Evolutionary conservation across 2,113 vertebrate genomes (phyloP).

Genomic region (Apus apus): DNA sequence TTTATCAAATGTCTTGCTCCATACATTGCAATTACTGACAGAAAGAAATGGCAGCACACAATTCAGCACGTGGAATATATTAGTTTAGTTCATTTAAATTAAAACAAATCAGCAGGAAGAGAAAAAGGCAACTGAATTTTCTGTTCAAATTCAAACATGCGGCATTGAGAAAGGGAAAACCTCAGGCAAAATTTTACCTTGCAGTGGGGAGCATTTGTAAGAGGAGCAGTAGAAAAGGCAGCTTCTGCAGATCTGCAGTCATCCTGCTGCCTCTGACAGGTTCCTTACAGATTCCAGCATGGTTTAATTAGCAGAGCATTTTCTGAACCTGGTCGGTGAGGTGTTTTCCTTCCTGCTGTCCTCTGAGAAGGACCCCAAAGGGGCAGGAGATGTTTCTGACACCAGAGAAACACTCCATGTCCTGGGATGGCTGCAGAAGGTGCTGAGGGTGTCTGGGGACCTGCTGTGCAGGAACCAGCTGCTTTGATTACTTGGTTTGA

Average conservation of each 20-base stretch:
- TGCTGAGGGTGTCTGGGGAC: not conserved
- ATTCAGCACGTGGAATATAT: not conserved
- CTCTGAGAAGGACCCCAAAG: not conserved
- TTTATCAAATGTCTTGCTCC: not conserved
- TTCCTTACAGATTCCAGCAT: not conserved
- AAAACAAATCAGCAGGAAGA: not conserved
- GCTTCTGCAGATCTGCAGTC: not conserved
- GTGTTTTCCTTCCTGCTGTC: rapidly evolving
- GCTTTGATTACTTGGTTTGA: not conserved
- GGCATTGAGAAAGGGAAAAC: not conserved
- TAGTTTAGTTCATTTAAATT: not conserved
- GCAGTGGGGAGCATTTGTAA: not conserved
- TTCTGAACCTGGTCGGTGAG: not conserved
- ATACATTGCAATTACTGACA: not conserved
- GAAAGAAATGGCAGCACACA: not conserved
- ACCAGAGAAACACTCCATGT: rapidly evolving
- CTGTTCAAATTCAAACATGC: not conserved
- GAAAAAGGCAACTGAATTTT: not conserved
- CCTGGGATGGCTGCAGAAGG: not conserved
- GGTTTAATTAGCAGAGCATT: not conserved
- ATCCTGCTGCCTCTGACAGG: too few species aligned
- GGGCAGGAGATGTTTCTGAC: not conserved
- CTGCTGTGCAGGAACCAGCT: not conserved
- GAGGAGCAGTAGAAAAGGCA: rapidly evolving
- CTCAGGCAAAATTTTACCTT: not conserved